Base-by-base conservation (phyloP, 1,140 invertebrate species). In the Capitella teleta region DNA sequence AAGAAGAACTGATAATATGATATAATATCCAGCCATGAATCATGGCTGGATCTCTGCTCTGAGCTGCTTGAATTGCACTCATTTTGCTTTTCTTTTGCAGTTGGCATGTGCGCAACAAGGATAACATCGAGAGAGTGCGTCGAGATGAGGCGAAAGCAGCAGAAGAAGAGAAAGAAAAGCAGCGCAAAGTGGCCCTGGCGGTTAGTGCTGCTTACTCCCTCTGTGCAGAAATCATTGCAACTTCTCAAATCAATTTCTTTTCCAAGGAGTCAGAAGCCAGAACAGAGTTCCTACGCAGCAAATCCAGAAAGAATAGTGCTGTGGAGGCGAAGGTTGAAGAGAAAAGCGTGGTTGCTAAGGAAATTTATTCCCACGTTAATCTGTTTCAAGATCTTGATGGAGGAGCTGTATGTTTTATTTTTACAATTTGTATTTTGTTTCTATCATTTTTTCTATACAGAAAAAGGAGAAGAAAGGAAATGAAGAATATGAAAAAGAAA, bases 91-190 rank as follows among this genome's bases (percentile, higher is more conserved):
- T 57, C 37, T 64, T 47, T 75, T 79, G 42, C 62, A 95, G 91
- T 67, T 98, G 95, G 95, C 95, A 98, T 82, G 95, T 98, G 26
- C 81, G 95, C 28, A 98, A 87, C 0, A 97, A 92, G 73, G 87
- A 95, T 54, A 98, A 99, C 73, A 97, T 99, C 64, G 92, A 91
- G n/a, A 75, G 91, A 55, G 94, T 99, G 19, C 77, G 92, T 43
- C 76, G 81, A 62, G 95, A 98, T 80, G 91, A 98, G 77, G 88
- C 87, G 24, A 81, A 90, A 69, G 93, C 93, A 26, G 86, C 84
- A 19, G 87, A 88, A 73, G 87, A 95, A 74, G 85, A 87, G 66
- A 82, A 82, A 67, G 77, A 80, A 59, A 75, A 67, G 55, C 73
- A 82, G 61, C 77, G 78, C 61, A 73, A 82, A 63, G 74, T 79